A percentile compares a stretch with the other conserved stretches of the same genome.
phyloP scores from a whole-genome alignment of 2,888 invertebrate genomes.

The Hydrotaea cyrtoneurina region DNA sequence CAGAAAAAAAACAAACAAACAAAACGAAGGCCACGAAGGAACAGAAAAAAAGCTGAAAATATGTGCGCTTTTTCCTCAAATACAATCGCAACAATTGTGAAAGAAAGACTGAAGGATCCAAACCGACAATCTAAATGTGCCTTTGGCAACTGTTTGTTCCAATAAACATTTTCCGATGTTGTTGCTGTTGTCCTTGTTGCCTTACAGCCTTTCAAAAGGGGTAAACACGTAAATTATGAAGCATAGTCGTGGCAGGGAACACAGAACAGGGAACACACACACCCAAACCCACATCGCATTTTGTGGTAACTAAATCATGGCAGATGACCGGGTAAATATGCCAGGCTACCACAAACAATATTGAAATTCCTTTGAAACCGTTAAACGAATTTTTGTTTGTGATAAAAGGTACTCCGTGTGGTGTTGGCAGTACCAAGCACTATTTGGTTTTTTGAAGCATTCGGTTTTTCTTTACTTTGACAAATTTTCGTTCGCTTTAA shows the following conservation, averaged over 20 bases:
- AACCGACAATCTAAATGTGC: conserved; percentile 38
- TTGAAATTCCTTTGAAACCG: conserved; percentile 28
- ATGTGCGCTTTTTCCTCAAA: neutral
- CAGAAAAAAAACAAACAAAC: neutral
- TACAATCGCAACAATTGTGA: neutral
- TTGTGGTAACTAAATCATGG: neutral
- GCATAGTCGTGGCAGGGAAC: neutral
- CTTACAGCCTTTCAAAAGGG: conserved; percentile 1
- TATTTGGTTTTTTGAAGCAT: no score
- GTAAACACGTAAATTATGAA: conserved; percentile 4
- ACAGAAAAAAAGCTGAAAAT: neutral
- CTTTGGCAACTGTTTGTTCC: conserved; percentile 13
- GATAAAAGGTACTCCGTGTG: neutral
- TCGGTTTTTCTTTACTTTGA: no score
- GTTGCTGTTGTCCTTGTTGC: conserved; percentile 6
- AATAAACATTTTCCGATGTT: conserved; percentile 43
- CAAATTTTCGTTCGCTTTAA: no score
- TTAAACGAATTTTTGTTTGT: neutral
- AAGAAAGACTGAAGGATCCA: neutral
- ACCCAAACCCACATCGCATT: neutral
- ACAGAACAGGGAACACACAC: neutral
- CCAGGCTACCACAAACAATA: conserved; percentile 16
- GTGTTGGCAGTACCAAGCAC: neutral
- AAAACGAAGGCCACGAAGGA: neutral
- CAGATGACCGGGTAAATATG: neutral